These are phyloP conservation scores for Equus quagga DNA, from an alignment of 2,113 vertebrate species.

Conservation along the genomic window DNA sequence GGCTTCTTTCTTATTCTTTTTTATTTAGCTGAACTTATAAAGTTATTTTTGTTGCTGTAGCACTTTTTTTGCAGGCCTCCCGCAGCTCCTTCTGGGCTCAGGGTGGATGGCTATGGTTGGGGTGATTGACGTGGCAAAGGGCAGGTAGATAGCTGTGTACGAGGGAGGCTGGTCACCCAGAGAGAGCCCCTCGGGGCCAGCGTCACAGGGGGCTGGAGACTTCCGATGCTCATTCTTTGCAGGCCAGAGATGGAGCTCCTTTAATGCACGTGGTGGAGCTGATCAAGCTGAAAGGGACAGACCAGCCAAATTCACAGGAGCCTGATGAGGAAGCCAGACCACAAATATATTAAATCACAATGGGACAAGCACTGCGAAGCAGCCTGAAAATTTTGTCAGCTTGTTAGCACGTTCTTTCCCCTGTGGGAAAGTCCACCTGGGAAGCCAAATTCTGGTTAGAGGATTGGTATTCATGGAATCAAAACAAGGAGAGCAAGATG, in stretches of 20 bases:
- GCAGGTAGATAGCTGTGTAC: background rate
- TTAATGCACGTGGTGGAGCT: background rate
- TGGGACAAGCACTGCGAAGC: constrained; percentile 7
- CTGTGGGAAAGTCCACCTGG: background rate
- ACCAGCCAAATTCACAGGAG: constrained; percentile 30
- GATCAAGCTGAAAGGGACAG: background rate
- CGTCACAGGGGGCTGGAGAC: background rate
- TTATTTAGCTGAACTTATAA: background rate
- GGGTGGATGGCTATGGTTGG: background rate
- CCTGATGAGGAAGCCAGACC: constrained; percentile 66
- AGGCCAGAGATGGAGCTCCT: background rate
- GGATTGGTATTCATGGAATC: background rate
- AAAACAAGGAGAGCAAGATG: constrained; percentile 29
- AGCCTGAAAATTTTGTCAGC: constrained; percentile 41
- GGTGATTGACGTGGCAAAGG: background rate
- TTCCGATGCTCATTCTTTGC: background rate
- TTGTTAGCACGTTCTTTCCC: constrained; percentile 65
- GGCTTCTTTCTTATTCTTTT: background rate
- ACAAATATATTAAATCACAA: constrained; percentile 58
- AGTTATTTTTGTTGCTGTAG: constrained; percentile 20
- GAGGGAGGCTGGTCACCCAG: background rate
- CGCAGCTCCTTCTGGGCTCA: background rate
- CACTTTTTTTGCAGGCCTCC: background rate
- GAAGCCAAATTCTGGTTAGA: background rate
- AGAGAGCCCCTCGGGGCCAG: background rate